These are phyloP conservation scores for Pogonomyrmex californicus DNA, from an alignment of 1,140 invertebrate genomes.

Conservation along the genomic window DNA sequence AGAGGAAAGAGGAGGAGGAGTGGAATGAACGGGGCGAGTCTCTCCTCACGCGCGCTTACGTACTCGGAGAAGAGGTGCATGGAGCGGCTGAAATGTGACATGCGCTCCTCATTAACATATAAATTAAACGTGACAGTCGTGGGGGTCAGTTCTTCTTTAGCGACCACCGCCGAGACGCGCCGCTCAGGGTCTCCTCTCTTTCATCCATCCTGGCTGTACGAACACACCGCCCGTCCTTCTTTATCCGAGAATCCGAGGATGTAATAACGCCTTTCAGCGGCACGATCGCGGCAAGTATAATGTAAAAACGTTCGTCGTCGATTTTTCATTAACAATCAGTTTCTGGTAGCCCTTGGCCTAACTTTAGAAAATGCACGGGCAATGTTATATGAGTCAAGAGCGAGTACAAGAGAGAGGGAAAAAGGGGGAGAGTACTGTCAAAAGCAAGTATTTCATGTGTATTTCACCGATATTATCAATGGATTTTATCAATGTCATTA, in stretches of 20 bases:
- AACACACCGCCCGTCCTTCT: not conserved
- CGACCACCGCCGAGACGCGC: constrained; percentile 64
- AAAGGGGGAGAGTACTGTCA: not conserved
- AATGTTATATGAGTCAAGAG: constrained; percentile 26
- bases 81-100: constrained; percentile 76
- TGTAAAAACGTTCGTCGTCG: not conserved
- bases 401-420: not conserved
- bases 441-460: not conserved
- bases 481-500: not conserved
- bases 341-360: constrained; percentile 31
- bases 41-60: constrained; percentile 42
- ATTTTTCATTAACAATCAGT: constrained; percentile 49
- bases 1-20: constrained; percentile 52
- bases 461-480: not conserved
- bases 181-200: constrained; percentile 57
- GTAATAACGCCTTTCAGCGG: not conserved
- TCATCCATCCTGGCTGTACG: constrained; percentile 24
- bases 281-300: not conserved
- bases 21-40: constrained; percentile 74
- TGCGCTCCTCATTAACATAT: constrained; percentile 81
- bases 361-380: constrained; percentile 11
- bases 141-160: constrained; percentile 74
- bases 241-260: not conserved
- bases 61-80: constrained; percentile 45
- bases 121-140: constrained; percentile 81